Conservation (phyloP, 2,888 invertebrate genomes). For the Ditylenchus weischeri region DNA sequence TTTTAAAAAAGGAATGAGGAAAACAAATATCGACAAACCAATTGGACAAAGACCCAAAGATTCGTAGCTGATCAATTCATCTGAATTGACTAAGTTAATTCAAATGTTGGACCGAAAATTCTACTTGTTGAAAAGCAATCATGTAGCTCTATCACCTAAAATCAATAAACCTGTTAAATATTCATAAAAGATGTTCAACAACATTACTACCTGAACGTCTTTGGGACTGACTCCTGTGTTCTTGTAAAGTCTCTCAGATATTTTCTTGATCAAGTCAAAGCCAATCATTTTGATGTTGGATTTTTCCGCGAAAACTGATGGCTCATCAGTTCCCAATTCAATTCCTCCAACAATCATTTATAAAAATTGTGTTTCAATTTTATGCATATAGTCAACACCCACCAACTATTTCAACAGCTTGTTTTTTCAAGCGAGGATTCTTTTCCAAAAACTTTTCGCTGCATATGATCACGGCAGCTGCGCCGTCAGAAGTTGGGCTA, state of each 20-base stretch:
- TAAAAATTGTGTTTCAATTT: background rate
- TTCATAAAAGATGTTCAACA: background rate
- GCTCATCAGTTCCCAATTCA: slow-evolving; percentile 91
- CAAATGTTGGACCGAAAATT: too few relatives aligned
- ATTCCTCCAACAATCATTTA: slow-evolving; percentile 65
- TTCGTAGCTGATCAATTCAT: slow-evolving; percentile 94
- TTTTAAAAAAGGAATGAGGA: background rate
- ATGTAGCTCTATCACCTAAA: slow-evolving; percentile 77
- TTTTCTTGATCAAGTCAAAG: slow-evolving; percentile 53
- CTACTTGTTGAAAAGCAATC: slow-evolving; percentile 88
- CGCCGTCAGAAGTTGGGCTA: slow-evolving; percentile 91
- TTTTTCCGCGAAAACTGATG: slow-evolving; percentile 77
- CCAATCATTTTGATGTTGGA: slow-evolving; percentile 71
- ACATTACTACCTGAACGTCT: slow-evolving; percentile 58
- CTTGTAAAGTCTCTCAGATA: slow-evolving; percentile 71
- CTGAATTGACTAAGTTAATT: background rate
- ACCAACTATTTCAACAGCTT: slow-evolving; percentile 87
- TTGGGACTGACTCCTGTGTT: slow-evolving; percentile 67
- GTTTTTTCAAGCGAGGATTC: slow-evolving; percentile 73
- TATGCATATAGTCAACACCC: background rate
- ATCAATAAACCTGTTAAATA: background rate
- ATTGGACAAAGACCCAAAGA: slow-evolving; percentile 79
- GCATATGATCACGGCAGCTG: slow-evolving; percentile 85
- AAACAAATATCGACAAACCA: slow-evolving; percentile 56
- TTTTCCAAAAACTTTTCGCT: slow-evolving; percentile 81